phyloP scores from a whole-genome alignment of 2,113 vertebrate species.

The Bombycilla garrulus region DNA sequence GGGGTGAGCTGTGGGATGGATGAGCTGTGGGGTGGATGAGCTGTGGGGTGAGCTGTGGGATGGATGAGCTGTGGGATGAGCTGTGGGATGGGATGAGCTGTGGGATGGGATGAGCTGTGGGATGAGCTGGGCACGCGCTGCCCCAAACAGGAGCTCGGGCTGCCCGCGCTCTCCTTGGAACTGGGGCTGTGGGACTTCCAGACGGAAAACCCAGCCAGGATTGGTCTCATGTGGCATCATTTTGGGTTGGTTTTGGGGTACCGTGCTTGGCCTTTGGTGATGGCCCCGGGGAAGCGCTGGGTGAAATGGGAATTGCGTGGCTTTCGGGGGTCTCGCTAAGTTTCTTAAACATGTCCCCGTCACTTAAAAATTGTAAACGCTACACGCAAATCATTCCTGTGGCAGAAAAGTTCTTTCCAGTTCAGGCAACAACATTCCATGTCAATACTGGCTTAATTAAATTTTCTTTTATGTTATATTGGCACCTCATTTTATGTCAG shows the following conservation, averaged over 20 bases:
- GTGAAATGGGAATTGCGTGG: neutral
- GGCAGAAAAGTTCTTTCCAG: neutral
- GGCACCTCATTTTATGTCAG: constrained; percentile 34
- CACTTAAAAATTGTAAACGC: neutral
- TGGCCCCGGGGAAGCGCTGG: neutral
- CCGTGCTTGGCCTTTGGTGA: neutral
- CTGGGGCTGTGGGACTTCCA: neutral
- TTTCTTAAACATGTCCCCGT: neutral
- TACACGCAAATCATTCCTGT: neutral
- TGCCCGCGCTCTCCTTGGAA: rapidly evolving
- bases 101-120: neutral
- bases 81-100: neutral
- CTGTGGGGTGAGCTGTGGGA: neutral
- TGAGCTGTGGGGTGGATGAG: too few species aligned
- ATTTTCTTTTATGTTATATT: constrained; percentile 45
- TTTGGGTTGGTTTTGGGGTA: neutral
- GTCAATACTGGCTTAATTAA: constrained; percentile 43
- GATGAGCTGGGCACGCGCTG: neutral
- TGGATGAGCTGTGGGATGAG: neutral
- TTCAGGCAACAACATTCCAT: neutral
- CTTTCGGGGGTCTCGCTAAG: constrained; percentile 18
- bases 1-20: neutral
- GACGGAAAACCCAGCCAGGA: neutral
- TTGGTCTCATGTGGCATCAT: neutral
- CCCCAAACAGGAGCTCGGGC: neutral